phyloP scores from a whole-genome alignment of 2,797 vertebrate genomes.

The Salarias fasciatus region DNA sequence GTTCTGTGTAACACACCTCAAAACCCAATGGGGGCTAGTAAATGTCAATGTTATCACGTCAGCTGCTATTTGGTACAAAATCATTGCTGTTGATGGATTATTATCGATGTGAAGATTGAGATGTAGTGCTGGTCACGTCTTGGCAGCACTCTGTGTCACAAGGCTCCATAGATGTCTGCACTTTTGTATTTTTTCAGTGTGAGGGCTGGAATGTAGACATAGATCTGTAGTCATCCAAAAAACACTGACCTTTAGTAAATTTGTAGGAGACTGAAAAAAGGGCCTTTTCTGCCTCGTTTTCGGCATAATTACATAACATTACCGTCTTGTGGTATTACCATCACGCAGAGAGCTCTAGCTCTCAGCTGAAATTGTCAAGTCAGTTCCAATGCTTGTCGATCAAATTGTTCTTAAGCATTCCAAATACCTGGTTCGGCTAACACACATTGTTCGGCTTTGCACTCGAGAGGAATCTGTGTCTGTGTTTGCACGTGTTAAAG shows the following conservation, averaged over 20 bases:
- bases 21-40: no score
- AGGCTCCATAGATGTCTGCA: no score
- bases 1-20: no score
- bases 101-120: no score
- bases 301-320: conserved; percentile 3
- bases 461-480: conserved; percentile 33
- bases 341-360: neutral
- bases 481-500: conserved; percentile 35
- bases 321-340: conserved; percentile 6
- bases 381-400: conserved; percentile 12
- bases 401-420: conserved; percentile 17
- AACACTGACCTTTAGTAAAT: conserved; percentile 1
- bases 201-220: no score
- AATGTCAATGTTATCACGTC: no score
- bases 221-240: no score
- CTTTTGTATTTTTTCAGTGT: no score
- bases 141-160: no score
- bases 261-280: neutral
- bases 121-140: no score
- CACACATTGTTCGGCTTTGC: conserved; percentile 25
- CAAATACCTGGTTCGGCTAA: conserved; percentile 19
- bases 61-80: no score
- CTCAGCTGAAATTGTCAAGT: neutral
- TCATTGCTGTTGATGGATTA: no score
- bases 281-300: neutral